Evolutionary conservation across 2,113 vertebrate species (phyloP), one percentile per base, ranked within the genome.

Genomic region (Zootoca vivipara): DNA sequence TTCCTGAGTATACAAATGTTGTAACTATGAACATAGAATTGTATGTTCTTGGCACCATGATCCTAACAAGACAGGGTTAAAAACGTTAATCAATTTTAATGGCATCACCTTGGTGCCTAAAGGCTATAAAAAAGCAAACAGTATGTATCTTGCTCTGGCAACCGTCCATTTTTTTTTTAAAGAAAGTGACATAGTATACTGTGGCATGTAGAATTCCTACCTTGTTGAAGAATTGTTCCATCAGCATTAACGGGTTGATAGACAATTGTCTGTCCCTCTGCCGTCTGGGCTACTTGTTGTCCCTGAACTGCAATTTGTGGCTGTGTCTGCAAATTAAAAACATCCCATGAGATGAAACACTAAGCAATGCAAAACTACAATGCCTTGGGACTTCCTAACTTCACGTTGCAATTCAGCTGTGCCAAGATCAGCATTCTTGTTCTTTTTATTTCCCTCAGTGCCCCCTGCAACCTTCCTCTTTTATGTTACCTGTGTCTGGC

Each of bases 201-300:
- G 30, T 82, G 79, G 20, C 77, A 40, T 26, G 85, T 2, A 40
- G 46, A 28, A 87, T 81, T 85, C 92, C 16, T 97, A 99, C 99
- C 99, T 96, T 99, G 99, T 92, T 99, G 99, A 70, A 99, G 97
- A 89, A 99, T 98, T 85, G 99, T 99, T 82, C 99, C 99, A 75
- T 99, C 99, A 83, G 98, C 98, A 83, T 99, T 99, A 87, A 99
- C 99, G 0, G 99, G 99, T 96, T 99, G 99, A 96, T 99, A 99
- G 80, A 99, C 99, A 9, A 99, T 99, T 85, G 99, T 99, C 95
- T 99, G 99, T 72, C 99, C 99, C 77, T 99, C 99, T 40, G 99
- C 99, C 1, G 98, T 99, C 96, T 99, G 99, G 20, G 98, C 99
- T 89, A 99, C 98, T 74, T 99, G 99, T 85, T 99, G 99, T 7